Conservation (phyloP, 2,888 invertebrate genomes). For the Clusia tigrina region DNA sequence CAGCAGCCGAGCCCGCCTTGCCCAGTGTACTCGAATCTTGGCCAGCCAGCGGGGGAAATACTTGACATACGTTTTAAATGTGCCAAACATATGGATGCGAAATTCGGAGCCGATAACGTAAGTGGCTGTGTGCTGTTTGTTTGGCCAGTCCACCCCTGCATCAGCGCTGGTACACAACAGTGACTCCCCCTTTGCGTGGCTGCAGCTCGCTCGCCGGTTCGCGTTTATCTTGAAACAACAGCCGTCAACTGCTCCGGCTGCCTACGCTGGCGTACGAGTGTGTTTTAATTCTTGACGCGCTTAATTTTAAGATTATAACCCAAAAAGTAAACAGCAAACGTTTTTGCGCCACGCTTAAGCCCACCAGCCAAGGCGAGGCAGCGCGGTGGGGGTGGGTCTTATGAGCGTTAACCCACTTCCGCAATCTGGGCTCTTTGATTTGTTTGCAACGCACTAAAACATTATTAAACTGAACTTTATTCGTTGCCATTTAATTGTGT, state of each 20-base stretch:
- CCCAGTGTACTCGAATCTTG: background rate
- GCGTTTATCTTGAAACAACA: slow-evolving; percentile 56
- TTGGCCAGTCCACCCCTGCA: background rate
- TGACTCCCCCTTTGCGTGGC: too few species aligned
- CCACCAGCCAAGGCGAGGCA: background rate
- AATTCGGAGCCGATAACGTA: slow-evolving; percentile 28
- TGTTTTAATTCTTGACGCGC: slow-evolving; percentile 36
- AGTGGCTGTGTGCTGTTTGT: background rate
- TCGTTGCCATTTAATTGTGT: slow-evolving; percentile 21
- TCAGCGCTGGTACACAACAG: background rate
- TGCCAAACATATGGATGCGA: slow-evolving; percentile 60
- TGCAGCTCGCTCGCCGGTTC: too few species aligned
- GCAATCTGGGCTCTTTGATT: slow-evolving; percentile 61
- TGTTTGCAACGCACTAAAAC: slow-evolving; percentile 62
- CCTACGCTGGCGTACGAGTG: background rate
- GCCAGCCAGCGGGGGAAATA: slow-evolving; percentile 40
- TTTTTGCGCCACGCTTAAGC: background rate
- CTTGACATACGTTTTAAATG: slow-evolving; percentile 60
- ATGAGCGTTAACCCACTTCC: slow-evolving; percentile 52
- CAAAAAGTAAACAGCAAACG: slow-evolving; percentile 47
- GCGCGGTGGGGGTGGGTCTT: background rate
- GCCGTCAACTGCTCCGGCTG: slow-evolving; percentile 34
- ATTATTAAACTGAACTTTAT: slow-evolving; percentile 58
- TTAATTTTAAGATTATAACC: slow-evolving; percentile 57
- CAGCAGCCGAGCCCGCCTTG: background rate